Base-by-base conservation (phyloP, 2,113 vertebrate species). In the Dasyurus viverrinus region DNA sequence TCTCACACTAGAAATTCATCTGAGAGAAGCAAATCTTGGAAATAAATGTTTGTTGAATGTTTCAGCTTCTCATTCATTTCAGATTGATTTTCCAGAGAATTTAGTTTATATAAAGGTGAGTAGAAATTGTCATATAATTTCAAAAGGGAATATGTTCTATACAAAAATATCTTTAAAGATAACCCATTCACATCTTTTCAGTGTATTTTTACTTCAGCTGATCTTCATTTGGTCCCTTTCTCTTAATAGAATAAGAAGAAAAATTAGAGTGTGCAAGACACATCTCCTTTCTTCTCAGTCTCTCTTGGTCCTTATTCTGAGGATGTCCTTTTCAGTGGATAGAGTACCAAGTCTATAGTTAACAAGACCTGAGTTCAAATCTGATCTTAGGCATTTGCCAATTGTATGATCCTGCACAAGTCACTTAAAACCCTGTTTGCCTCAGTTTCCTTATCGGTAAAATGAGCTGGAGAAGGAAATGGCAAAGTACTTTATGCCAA, bases 141-240 rank as follows among this genome's bases (percentile, higher is more conserved):
- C 68, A n/a, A 42, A 42, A 84, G 19, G 68, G 19, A 84, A 84
- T 84, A 19, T 68, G 30, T 84, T 42, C n/a, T 84, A 42, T 84
- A n/a, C 30, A 36, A 60, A 60, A 60, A 42, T 42, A 84, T 23
- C 22, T 24, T 55, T 55, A 42, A 76, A 84, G n/a, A 22, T 23
- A 84, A 8, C n/a, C 68, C n/a, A 84, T 84, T 92, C 89, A 48
- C 24, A 53, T 92, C 94, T 94, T 54, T 47, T 53, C 24, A 92
- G 91, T 54, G 54, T 27, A 48, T 0, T 92, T 84, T 94, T 30
- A 93, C 27, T 92, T 68, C 30, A 52, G 12, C 89, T 46, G 84
- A 93, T 27, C 89, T 50, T 93, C 19, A 90, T 14, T 1, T n/a
- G 90, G 93, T 60, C 68, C 53, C 91, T 90, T 93, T 92, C 93